phyloP scores from a whole-genome alignment of 2,113 vertebrate species.

The Leucopsar rothschildi region DNA sequence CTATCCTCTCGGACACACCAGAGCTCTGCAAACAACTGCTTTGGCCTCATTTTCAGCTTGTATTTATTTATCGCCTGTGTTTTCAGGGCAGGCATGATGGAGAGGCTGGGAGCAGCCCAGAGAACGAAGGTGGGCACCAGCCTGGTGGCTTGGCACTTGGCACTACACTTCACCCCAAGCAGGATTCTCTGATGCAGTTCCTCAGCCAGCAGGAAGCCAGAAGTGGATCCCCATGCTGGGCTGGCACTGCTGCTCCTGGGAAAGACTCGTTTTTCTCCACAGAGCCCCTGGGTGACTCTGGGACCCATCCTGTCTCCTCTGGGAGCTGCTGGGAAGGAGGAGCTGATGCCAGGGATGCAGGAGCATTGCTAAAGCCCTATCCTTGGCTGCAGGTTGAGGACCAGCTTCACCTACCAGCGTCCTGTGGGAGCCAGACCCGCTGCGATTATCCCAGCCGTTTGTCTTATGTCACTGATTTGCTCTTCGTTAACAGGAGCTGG shows the following conservation, averaged over 20 bases:
- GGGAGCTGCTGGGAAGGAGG: background rate
- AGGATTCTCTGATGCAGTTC: fast-evolving
- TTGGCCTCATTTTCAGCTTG: fast-evolving
- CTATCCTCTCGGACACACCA: fast-evolving
- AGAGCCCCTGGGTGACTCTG: background rate
- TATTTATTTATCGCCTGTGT: background rate
- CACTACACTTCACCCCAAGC: background rate
- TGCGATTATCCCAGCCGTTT: background rate
- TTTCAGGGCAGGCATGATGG: background rate
- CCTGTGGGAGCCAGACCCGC: background rate
- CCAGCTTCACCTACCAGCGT: background rate
- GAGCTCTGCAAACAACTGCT: background rate
- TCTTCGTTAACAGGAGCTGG: slow-evolving; percentile 34
- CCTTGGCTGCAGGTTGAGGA: background rate
- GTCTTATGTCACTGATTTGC: slow-evolving; percentile 32
- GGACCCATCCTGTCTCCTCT: background rate
- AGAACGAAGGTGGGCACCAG: background rate
- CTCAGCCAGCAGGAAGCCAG: background rate
- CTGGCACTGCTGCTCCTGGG: background rate
- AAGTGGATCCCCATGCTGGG: fast-evolving
- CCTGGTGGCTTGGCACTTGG: fast-evolving
- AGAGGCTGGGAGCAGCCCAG: background rate
- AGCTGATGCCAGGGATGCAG: background rate
- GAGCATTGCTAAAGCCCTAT: background rate
- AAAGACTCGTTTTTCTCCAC: fast-evolving